Evolutionary conservation across 2,888 invertebrate species (phyloP).

Genomic region (Chrysomela aeneicollis): DNA sequence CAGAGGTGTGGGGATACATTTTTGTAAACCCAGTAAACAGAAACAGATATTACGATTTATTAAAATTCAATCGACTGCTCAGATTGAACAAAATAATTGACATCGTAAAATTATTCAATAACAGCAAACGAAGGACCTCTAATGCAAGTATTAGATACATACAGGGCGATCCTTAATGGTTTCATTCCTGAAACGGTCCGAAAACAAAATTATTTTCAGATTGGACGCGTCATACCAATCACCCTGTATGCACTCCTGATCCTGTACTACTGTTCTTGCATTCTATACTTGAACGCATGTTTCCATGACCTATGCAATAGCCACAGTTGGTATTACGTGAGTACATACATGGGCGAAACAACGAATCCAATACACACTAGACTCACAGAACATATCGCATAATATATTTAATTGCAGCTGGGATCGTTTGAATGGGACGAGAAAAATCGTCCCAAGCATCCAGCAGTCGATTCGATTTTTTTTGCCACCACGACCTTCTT

Average conservation of each 20-base stretch:
- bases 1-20: conserved; percentile 31
- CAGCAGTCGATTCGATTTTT: conserved; percentile 19
- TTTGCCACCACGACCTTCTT: conserved; percentile 27
- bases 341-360: conserved; percentile 12
- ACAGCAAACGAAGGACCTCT: conserved; percentile 50
- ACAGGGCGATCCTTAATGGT: too few species aligned
- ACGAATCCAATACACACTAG: not conserved
- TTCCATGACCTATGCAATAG: conserved; percentile 63
- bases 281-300: conserved; percentile 65
- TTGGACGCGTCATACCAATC: conserved; percentile 58
- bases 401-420: not conserved
- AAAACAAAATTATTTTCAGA: conserved; percentile 22
- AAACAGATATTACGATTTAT: conserved; percentile 61
- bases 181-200: not conserved
- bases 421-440: not conserved
- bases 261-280: conserved; percentile 66
- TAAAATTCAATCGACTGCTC: conserved; percentile 65
- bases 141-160: conserved; percentile 10
- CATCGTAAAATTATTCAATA: conserved; percentile 63
- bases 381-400: not conserved
- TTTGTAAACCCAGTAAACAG: conserved; percentile 19
- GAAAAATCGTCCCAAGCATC: conserved; percentile 4
- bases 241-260: conserved; percentile 61
- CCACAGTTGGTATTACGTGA: conserved; percentile 62
- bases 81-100: conserved; percentile 64